Evolutionary conservation across 2,797 vertebrate species (phyloP).

Genomic region (Anguilla anguilla): DNA sequence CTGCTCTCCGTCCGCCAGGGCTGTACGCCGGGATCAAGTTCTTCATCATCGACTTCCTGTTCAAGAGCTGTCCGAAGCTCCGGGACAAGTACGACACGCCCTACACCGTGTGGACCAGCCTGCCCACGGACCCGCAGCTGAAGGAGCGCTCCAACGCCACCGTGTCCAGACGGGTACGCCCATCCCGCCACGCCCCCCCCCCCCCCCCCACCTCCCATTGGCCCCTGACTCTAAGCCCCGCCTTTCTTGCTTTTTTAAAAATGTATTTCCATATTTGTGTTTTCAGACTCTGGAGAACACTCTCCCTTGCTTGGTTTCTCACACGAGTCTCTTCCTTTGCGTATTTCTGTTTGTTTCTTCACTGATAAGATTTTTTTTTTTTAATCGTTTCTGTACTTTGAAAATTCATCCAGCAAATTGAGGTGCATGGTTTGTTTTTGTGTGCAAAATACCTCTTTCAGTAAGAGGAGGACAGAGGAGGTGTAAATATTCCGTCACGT

Average conservation of each 20-base stretch:
- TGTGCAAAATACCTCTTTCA: not conserved
- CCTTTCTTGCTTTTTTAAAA: not conserved
- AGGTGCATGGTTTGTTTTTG: not conserved
- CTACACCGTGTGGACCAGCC: conserved; percentile 86
- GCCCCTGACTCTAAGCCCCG: not conserved
- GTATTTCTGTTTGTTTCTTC: not conserved
- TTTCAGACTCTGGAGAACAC: not conserved
- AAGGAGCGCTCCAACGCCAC: conserved; percentile 82
- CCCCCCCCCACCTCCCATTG: not conserved
- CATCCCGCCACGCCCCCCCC: not conserved
- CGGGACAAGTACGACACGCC: conserved; percentile 91
- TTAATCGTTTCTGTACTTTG: not conserved
- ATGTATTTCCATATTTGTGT: not conserved
- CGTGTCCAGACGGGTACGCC: conserved; percentile 80
- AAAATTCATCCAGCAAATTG: not conserved
- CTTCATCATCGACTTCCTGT: conserved; percentile 95
- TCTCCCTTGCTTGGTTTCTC: not conserved
- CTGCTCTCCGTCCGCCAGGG: conserved; percentile 64
- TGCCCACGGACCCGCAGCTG: conserved; percentile 94
- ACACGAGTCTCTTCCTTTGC: not conserved
- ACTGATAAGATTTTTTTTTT: too few species aligned
- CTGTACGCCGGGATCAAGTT: conserved; percentile 95
- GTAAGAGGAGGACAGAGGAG: not conserved
- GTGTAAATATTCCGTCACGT: not conserved
- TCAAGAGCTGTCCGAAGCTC: conserved; percentile 90